Conservation (phyloP, 2,888 invertebrate species). For the Cephus pulcher region DNA sequence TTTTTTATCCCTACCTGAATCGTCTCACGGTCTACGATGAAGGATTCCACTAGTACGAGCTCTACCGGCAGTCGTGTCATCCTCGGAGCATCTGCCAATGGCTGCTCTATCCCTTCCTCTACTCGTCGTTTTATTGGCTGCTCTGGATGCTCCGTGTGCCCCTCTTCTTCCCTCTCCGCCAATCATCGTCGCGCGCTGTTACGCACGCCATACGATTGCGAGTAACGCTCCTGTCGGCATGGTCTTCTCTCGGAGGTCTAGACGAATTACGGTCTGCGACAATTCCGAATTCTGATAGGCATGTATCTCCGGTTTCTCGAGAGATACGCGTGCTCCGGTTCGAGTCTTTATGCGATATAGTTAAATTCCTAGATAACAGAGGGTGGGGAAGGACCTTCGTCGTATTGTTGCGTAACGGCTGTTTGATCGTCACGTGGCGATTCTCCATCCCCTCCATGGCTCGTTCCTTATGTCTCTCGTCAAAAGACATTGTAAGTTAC, state of each 20-base stretch:
- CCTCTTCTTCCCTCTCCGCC: constrained; percentile 21
- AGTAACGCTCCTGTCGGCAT: background rate
- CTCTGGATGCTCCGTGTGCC: constrained; percentile 25
- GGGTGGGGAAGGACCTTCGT: background rate
- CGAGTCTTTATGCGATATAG: background rate
- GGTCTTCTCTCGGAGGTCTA: background rate
- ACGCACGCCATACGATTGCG: background rate
- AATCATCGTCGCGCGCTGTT: background rate
- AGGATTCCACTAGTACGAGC: constrained; percentile 22
- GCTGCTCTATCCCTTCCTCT: constrained; percentile 1
- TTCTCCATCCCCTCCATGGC: background rate
- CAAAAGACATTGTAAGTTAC: background rate
- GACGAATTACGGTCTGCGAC: background rate
- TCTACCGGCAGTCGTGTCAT: constrained; percentile 8
- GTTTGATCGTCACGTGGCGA: background rate
- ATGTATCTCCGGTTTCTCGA: background rate
- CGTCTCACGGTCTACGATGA: constrained; percentile 8
- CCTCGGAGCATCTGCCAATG: constrained; percentile 24
- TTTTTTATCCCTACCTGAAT: constrained; percentile 22
- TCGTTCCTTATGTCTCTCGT: background rate
- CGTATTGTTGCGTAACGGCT: background rate
- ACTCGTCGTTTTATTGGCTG: constrained; percentile 21
- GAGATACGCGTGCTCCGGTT: background rate
- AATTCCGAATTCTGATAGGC: background rate
- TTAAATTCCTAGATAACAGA: background rate